Conservation (phyloP, 2,113 vertebrate genomes). For the Erythrolamprus reginae region DNA sequence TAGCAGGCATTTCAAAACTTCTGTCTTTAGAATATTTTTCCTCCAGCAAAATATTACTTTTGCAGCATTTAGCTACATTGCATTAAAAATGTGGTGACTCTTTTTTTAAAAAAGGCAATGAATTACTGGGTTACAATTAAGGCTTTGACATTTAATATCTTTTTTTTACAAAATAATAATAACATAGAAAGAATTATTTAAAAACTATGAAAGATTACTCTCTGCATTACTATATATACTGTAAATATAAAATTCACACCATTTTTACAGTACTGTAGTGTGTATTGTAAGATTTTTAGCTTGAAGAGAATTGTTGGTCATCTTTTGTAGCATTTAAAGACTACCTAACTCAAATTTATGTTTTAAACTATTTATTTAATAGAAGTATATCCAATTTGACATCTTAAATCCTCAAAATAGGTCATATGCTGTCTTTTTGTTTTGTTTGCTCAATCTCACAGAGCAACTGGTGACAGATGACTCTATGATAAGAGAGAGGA, state of each 20-base stretch:
- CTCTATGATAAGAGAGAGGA: background rate
- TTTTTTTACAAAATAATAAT: background rate
- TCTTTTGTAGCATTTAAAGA: background rate
- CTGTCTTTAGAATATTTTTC: background rate
- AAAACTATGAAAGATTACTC: background rate
- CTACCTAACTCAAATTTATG: background rate
- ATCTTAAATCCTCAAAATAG: background rate
- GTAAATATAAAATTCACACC: background rate
- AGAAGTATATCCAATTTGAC: background rate
- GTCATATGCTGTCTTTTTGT: background rate
- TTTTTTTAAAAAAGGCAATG: background rate
- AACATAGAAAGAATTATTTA: background rate
- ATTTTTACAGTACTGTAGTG: background rate
- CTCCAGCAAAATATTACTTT: background rate
- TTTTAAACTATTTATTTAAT: background rate
- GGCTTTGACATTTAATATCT: background rate
- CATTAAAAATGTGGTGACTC: background rate
- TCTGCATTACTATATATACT: background rate
- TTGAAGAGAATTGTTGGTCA: background rate
- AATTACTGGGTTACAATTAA: background rate
- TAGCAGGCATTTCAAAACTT: fast-evolving
- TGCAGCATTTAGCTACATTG: background rate
- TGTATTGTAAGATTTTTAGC: background rate
- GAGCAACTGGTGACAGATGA: background rate
- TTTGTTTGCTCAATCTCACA: background rate